Evolutionary conservation across 2,113 vertebrate species (phyloP).

Genomic region (Pardalotus punctatus): DNA sequence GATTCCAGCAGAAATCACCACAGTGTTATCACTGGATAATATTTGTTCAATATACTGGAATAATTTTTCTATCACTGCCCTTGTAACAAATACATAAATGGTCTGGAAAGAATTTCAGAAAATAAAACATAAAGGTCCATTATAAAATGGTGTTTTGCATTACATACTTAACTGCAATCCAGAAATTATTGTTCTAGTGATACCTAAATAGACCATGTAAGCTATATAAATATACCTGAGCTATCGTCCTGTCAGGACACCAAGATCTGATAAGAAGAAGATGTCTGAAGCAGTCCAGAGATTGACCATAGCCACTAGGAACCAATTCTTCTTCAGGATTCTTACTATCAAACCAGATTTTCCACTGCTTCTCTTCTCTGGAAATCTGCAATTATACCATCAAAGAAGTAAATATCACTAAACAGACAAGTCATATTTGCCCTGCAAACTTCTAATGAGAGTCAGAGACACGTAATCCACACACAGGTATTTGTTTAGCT

Average conservation of each 20-base stretch:
- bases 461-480: background rate
- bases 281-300: constrained; percentile 86
- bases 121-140: background rate
- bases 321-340: constrained; percentile 88
- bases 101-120: background rate
- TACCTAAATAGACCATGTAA: background rate
- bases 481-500: background rate
- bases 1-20: background rate
- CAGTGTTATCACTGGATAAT: background rate
- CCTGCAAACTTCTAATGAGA: background rate
- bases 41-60: background rate
- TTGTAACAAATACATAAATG: background rate
- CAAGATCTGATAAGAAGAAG: constrained; percentile 94
- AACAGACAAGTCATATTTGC: background rate
- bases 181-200: background rate
- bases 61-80: background rate
- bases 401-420: background rate
- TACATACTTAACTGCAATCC: background rate
- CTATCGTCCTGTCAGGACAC: constrained; percentile 95
- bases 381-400: constrained; percentile 77
- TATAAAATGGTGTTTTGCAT: background rate
- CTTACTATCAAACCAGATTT: constrained; percentile 93
- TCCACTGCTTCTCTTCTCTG: constrained; percentile 92
- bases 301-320: constrained; percentile 87
- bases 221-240: constrained; percentile 78